A percentile compares a stretch with the other conserved stretches of the same genome.
Conservation (phyloP, 2,888 invertebrate genomes). For the Craniophora ligustri region DNA sequence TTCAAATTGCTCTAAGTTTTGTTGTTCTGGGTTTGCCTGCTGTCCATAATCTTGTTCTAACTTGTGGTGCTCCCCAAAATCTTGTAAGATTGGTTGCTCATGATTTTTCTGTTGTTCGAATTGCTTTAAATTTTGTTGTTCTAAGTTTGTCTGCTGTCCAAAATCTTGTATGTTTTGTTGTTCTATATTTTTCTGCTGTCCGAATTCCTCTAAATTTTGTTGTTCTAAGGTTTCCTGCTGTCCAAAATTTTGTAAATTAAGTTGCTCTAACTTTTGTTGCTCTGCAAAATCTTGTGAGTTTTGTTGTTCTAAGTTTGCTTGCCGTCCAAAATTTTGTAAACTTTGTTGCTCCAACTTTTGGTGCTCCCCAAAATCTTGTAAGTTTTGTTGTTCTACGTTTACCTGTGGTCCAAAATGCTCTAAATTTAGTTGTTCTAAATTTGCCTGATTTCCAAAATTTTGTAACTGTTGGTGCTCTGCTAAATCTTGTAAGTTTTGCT, state of each 20-base stretch:
- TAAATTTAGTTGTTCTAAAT: slow-evolving; percentile 10
- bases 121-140: slow-evolving; percentile 22
- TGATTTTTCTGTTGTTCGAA: slow-evolving; percentile 6
- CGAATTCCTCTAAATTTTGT: slow-evolving; percentile 1
- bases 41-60: slow-evolving; percentile 22
- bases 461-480: slow-evolving; percentile 18
- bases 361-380: slow-evolving; percentile 1
- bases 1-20: background rate
- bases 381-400: slow-evolving; percentile 9
- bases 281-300: slow-evolving; percentile 3
- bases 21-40: slow-evolving; percentile 16
- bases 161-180: slow-evolving; percentile 22
- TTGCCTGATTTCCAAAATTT: background rate
- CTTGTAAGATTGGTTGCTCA: slow-evolving; percentile 4
- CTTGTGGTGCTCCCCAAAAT: background rate
- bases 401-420: slow-evolving; percentile 19
- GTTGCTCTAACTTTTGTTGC: slow-evolving; percentile 6
- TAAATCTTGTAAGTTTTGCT: slow-evolving; percentile 22
- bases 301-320: slow-evolving; percentile 19
- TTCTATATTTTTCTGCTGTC: slow-evolving; percentile 1
- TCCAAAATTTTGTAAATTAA: slow-evolving; percentile 4
- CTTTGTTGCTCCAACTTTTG: slow-evolving; percentile 7
- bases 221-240: slow-evolving; percentile 26
- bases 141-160: slow-evolving; percentile 15
- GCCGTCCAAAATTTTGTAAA: slow-evolving; percentile 23